Evolutionary conservation across 2,888 invertebrate species (phyloP), one percentile per base, ranked within the genome.

Genomic region (Apamea epomidion): DNA sequence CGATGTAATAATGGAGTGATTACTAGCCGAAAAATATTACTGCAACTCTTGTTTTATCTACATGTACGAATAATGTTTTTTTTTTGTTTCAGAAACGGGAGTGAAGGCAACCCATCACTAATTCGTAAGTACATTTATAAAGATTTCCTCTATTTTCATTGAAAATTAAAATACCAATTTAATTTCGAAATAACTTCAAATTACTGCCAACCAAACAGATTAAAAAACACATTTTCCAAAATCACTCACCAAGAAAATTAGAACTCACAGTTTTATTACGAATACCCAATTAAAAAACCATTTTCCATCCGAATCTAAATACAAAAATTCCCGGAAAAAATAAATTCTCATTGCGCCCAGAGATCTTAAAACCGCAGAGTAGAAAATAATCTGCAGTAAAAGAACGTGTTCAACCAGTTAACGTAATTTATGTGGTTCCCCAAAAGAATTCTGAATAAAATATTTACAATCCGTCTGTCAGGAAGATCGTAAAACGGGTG

Each of bases 381-480:
- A 70, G 54, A 74, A 69, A 87, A 79, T 32, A 73, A 8, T 75
- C 64, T 45, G 2, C 67, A 48, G 18, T 64, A 80, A 86, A 85
- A n/a, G 69, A 65, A 77, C 82, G 71, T 74, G 67, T 73, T 62
- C n/a, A 21, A 68, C 51, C 45, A 78, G 78, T 86, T 85, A 89
- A 78, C 74, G 68, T 75, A 89, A 88, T 88, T 88, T 88, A 88
- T 88, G 86, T 74, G 78, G 71, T 78, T 75, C 51, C 72, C 76
- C 42, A 69, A 89, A 88, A 86, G 80, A 88, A 88, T 78, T 83
- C 70, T 2, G 73, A 83, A 78, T 83, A 80, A 89, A 88, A 89
- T 88, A 86, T 88, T 88, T 88, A 89, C 88, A 5, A 21, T 83
- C 29, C 42, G 82, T 88, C 86, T 70, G 81, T 88, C 88, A 74